These are phyloP conservation scores for Dione vanillae DNA, from an alignment of 2,888 invertebrate species.

Conservation along the genomic window DNA sequence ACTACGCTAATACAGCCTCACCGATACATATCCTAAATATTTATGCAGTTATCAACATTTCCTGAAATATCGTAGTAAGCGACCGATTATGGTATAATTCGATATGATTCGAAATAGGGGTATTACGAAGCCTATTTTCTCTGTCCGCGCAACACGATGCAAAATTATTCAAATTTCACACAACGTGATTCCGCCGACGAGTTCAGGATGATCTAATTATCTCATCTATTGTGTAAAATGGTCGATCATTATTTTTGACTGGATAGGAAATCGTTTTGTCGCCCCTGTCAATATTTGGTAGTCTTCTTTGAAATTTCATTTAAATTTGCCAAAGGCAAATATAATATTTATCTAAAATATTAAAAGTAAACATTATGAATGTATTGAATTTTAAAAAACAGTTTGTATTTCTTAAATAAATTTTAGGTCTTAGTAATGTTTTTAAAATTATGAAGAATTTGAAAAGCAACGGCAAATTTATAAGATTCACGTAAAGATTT, in stretches of 20 bases:
- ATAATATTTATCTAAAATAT: not conserved
- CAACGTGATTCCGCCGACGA: slow-evolving; percentile 57
- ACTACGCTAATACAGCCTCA: no score
- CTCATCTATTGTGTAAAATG: slow-evolving; percentile 44
- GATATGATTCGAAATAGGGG: slow-evolving; percentile 12
- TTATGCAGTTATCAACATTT: not conserved
- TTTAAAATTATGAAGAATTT: no score
- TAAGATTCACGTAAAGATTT: no score
- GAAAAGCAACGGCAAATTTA: no score
- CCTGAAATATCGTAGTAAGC: not conserved
- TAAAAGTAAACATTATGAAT: not conserved
- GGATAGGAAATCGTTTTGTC: slow-evolving; percentile 37
- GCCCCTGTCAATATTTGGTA: slow-evolving; percentile 26
- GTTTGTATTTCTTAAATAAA: no score
- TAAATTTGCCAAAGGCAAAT: not conserved
- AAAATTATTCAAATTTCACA: slow-evolving; percentile 67
- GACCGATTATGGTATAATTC: not conserved
- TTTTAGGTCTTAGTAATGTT: no score
- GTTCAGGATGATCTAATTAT: slow-evolving; percentile 50
- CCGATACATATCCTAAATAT: not conserved
- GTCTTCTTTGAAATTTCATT: slow-evolving; percentile 8
- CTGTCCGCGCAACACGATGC: slow-evolving; percentile 57
- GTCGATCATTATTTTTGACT: slow-evolving; percentile 38
- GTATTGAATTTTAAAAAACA: not conserved
- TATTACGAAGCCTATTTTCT: slow-evolving; percentile 40